Evolutionary conservation across 2,888 invertebrate species (phyloP).

Genomic region (Plagiodera versicolora): DNA sequence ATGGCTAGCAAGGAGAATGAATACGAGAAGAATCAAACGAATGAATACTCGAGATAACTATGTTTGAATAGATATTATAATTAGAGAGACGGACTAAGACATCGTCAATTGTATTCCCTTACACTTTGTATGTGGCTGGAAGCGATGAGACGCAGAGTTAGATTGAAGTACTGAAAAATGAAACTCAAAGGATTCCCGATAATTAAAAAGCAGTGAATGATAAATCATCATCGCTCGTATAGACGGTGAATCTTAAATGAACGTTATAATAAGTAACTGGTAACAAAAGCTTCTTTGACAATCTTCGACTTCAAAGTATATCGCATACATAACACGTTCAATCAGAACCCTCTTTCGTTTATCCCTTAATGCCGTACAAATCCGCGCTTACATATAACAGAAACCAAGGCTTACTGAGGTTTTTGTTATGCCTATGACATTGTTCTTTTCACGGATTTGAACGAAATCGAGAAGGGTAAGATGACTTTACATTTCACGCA

Average conservation of each 20-base stretch:
- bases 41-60: too few species aligned
- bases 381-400: conserved; percentile 52
- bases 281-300: conserved; percentile 55
- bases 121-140: conserved; percentile 16
- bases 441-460: conserved; percentile 49
- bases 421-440: conserved; percentile 47
- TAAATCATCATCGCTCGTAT: conserved; percentile 53
- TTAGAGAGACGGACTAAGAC: conserved; percentile 20
- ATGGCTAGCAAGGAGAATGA: too few species aligned
- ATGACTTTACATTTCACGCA: conserved; percentile 35
- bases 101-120: conserved; percentile 22
- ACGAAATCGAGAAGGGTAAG: conserved; percentile 39
- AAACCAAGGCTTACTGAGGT: conserved; percentile 52
- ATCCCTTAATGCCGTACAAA: conserved; percentile 54
- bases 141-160: conserved; percentile 37
- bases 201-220: conserved; percentile 55
- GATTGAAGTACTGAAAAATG: conserved; percentile 41
- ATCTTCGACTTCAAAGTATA: conserved; percentile 54
- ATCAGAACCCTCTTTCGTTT: conserved; percentile 49
- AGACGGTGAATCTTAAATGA: conserved; percentile 52
- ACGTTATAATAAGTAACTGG: conserved; percentile 56
- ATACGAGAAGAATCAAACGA: too few species aligned
- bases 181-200: conserved; percentile 52
- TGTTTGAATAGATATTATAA: too few species aligned
- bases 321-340: conserved; percentile 46